phyloP scores from a whole-genome alignment of 2,888 invertebrate genomes.

The Myathropa florea region DNA sequence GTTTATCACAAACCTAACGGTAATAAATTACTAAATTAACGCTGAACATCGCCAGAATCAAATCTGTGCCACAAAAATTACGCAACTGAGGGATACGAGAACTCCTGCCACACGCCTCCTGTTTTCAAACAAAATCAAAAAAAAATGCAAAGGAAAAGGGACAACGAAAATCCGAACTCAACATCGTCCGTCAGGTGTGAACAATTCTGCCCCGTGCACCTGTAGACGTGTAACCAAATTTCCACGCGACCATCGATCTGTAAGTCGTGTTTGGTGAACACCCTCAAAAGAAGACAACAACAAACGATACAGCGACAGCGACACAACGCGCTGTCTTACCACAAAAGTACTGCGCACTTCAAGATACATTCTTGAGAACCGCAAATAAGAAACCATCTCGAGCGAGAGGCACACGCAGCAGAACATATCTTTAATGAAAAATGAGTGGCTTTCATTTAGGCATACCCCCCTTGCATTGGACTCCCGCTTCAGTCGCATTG shows the following conservation, averaged over 20 bases:
- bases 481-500: background rate
- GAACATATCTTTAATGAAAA: slow-evolving; percentile 53
- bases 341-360: slow-evolving; percentile 39
- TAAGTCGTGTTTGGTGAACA: slow-evolving; percentile 57
- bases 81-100: slow-evolving; percentile 33
- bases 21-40: slow-evolving; percentile 58
- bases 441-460: slow-evolving; percentile 51
- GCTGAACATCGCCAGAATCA: slow-evolving; percentile 37
- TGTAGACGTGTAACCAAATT: slow-evolving; percentile 57
- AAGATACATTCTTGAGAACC: slow-evolving; percentile 41
- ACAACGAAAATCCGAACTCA: background rate
- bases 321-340: slow-evolving; percentile 18
- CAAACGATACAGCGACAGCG: slow-evolving; percentile 12
- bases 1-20: slow-evolving; percentile 51
- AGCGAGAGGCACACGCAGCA: slow-evolving; percentile 30
- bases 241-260: slow-evolving; percentile 66
- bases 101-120: slow-evolving; percentile 46
- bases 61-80: slow-evolving; percentile 60
- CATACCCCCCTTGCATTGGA: background rate
- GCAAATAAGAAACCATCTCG: slow-evolving; percentile 43
- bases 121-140: background rate
- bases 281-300: slow-evolving; percentile 47
- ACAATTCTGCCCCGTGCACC: slow-evolving; percentile 60
- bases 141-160: background rate
- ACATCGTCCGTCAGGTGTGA: slow-evolving; percentile 61